phyloP scores from a whole-genome alignment of 1,140 invertebrate genomes.

The Lepidostoma basale region DNA sequence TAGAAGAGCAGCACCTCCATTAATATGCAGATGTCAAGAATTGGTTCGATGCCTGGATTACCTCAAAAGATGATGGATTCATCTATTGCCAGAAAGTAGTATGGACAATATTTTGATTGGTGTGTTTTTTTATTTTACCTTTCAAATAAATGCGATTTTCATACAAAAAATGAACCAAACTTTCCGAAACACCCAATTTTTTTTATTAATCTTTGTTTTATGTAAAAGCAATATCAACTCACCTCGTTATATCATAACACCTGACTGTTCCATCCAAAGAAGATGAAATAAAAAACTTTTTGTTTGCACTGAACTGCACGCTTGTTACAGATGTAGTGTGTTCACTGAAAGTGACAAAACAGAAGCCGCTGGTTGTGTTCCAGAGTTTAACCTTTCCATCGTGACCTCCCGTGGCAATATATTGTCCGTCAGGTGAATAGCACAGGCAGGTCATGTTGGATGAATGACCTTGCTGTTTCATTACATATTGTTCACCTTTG shows the following conservation, averaged over 20 bases:
- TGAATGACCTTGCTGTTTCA: constrained; percentile 96
- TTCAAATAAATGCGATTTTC: no score
- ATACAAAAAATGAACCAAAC: no score
- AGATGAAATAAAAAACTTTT: constrained; percentile 89
- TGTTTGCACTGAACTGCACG: constrained; percentile 85
- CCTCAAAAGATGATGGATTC: no score
- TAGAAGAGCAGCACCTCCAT: no score
- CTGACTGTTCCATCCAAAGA: constrained; percentile 95
- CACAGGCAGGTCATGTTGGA: constrained; percentile 85
- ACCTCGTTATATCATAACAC: constrained; percentile 90
- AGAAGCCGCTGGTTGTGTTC: constrained; percentile 90
- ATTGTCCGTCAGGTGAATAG: constrained; percentile 91
- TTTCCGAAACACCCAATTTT: no score
- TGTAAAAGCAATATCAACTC: no score
- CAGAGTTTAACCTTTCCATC: constrained; percentile 97
- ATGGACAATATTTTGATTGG: no score
- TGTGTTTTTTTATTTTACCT: no score
- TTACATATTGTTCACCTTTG: constrained; percentile 90
- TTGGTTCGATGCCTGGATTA: no score
- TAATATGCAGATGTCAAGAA: no score
- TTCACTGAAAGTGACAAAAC: constrained; percentile 93
- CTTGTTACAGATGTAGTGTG: constrained; percentile 83
- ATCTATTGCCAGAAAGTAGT: no score
- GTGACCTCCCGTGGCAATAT: constrained; percentile 90
- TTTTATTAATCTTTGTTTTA: no score